Percentiles rank a stretch among this genome's conserved stretches.
Conservation (phyloP, 1,140 invertebrate genomes). For the Platyscapa corneri region DNA sequence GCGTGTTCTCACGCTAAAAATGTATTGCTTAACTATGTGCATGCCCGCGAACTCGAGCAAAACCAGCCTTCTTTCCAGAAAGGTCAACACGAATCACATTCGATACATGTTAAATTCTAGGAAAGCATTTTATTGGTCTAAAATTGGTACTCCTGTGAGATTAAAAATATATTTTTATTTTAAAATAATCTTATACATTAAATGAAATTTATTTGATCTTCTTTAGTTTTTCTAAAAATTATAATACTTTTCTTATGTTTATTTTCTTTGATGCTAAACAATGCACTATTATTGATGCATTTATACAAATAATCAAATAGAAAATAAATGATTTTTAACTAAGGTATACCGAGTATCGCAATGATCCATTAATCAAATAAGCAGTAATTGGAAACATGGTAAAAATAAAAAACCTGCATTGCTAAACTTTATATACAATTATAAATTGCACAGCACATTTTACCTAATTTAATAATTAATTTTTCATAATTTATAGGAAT, state of each 20-base stretch:
- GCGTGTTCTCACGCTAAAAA: constrained; percentile 12
- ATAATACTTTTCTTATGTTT: too few species aligned
- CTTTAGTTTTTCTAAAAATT: background rate
- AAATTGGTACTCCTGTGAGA: background rate
- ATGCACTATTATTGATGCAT: too few species aligned
- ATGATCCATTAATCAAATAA: background rate
- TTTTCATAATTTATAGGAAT: too few species aligned
- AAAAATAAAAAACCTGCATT: background rate
- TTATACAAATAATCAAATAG: too few species aligned
- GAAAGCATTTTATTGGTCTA: background rate
- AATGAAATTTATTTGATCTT: too few species aligned
- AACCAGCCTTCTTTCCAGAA: background rate
- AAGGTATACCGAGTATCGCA: background rate
- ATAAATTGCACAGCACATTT: too few species aligned
- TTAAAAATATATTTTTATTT: too few species aligned
- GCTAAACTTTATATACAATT: background rate
- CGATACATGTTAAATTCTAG: background rate
- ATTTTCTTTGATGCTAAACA: too few species aligned
- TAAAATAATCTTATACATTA: too few species aligned
- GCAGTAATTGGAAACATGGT: background rate
- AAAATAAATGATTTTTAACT: background rate
- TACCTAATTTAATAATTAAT: too few species aligned
- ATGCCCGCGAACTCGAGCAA: background rate
- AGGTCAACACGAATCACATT: background rate
- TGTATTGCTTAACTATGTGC: background rate